Conservation (phyloP, 2,113 vertebrate genomes). For the Gambusia affinis region DNA sequence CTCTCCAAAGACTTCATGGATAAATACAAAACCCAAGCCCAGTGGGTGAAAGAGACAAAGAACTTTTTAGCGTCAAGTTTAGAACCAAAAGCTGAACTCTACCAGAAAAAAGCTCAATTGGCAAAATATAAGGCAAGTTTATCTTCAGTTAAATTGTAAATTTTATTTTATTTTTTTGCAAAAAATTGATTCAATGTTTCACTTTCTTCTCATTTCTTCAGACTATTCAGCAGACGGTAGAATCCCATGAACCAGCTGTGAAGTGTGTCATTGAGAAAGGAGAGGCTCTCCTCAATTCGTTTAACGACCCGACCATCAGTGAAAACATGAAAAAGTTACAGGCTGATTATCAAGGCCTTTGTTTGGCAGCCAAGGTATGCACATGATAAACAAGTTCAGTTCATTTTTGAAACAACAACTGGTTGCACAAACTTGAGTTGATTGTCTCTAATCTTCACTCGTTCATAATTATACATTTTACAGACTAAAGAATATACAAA, state of each 20-base stretch:
- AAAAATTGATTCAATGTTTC: not conserved
- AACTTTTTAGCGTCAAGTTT: slow-evolving; percentile 79
- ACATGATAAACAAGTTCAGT: not conserved
- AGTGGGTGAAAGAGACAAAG: slow-evolving; percentile 88
- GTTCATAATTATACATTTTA: not conserved
- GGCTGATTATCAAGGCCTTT: slow-evolving; percentile 86
- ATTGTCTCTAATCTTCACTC: not conserved
- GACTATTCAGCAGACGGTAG: slow-evolving; percentile 92
- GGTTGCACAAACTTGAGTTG: not conserved
- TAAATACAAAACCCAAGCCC: slow-evolving; percentile 87
- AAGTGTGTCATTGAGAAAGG: slow-evolving; percentile 91
- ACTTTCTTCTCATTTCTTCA: slow-evolving; percentile 52
- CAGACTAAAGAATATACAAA: not conserved
- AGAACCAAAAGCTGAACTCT: slow-evolving; percentile 93
- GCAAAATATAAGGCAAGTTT: slow-evolving; percentile 92
- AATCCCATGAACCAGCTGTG: slow-evolving; percentile 89
- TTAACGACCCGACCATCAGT: slow-evolving; percentile 82
- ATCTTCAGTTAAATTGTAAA: not conserved
- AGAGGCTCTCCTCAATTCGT: slow-evolving; percentile 84
- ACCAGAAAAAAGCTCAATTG: slow-evolving; percentile 96
- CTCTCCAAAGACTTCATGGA: slow-evolving; percentile 95
- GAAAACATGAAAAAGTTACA: slow-evolving; percentile 86
- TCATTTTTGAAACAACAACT: not conserved
- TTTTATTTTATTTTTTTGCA: not conserved
- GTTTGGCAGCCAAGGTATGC: slow-evolving; percentile 81